These are phyloP conservation scores for Enteromius argenteus DNA, from an alignment of 2,797 vertebrate species.

Conservation along the genomic window DNA sequence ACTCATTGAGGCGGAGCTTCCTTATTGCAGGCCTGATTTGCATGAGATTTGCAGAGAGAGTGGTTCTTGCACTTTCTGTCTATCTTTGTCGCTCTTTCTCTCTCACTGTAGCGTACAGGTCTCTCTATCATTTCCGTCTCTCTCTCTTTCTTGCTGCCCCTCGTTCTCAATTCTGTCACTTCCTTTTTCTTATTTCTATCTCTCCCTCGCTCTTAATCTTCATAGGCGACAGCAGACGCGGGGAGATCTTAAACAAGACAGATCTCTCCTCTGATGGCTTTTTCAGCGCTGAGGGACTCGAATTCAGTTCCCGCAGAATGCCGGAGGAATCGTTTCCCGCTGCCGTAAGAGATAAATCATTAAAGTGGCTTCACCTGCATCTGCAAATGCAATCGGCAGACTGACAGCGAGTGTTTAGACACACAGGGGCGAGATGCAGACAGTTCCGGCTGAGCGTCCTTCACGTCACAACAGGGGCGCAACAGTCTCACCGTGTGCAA, in stretches of 20 bases:
- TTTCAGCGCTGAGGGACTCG: constrained; percentile 21
- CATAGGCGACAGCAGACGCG: constrained; percentile 34
- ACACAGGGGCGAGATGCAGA: constrained; percentile 42
- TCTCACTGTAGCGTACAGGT: neutral
- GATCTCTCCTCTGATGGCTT: constrained; percentile 46
- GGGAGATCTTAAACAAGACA: constrained; percentile 38
- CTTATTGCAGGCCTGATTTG: constrained; percentile 58
- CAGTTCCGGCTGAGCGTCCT: constrained; percentile 36
- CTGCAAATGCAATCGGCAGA: constrained; percentile 55
- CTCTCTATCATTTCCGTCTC: neutral
- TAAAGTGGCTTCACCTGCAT: constrained; percentile 51
- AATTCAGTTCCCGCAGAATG: constrained; percentile 20
- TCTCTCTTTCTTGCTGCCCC: neutral
- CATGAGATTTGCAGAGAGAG: constrained; percentile 13
- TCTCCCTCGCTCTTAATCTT: constrained; percentile 31
- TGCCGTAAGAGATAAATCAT: constrained; percentile 40
- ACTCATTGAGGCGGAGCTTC: constrained; percentile 57
- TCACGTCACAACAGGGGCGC: constrained; percentile 41
- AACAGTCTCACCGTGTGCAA: neutral
- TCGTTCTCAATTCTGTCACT: neutral
- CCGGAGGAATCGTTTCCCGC: constrained; percentile 34
- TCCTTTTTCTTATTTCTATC: constrained; percentile 25
- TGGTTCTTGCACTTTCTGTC: neutral
- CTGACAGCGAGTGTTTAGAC: constrained; percentile 54
- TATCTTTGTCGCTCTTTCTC: neutral